A percentile compares a stretch with the other conserved stretches of the same genome.
These are phyloP conservation scores for Ailurus styani DNA, from an alignment of 2,113 vertebrate genomes.

Conservation along the genomic window DNA sequence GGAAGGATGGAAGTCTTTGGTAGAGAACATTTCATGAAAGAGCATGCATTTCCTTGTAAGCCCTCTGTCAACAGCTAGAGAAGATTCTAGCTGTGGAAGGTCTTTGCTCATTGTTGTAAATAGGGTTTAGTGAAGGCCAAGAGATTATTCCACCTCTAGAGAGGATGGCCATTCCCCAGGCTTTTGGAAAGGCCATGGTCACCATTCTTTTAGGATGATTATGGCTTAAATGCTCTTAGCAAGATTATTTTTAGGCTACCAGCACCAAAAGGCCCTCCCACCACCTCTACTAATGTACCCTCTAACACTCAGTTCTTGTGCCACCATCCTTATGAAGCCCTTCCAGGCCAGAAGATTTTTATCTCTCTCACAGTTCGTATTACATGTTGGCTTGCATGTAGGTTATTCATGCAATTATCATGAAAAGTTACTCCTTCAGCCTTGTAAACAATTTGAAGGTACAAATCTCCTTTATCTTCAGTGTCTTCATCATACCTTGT, in stretches of 20 bases:
- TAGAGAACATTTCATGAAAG: background rate
- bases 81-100: background rate
- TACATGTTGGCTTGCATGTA: background rate
- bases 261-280: background rate
- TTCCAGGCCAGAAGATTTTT: background rate
- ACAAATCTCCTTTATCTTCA: background rate
- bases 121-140: background rate
- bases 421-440: background rate
- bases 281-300: background rate
- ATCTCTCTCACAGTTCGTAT: background rate
- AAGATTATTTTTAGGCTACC: background rate
- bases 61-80: background rate
- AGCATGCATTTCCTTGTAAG: background rate
- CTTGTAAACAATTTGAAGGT: background rate
- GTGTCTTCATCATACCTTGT: background rate
- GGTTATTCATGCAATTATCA: background rate
- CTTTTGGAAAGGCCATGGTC: background rate
- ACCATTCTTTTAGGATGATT: background rate
- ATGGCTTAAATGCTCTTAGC: background rate
- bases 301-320: background rate
- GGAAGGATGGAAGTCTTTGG: too few species aligned
- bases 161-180: background rate
- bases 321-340: background rate
- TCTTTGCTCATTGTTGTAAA: background rate
- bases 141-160: background rate